Evolutionary conservation across 2,888 invertebrate species (phyloP).

Genomic region (Aphodius granarius): DNA sequence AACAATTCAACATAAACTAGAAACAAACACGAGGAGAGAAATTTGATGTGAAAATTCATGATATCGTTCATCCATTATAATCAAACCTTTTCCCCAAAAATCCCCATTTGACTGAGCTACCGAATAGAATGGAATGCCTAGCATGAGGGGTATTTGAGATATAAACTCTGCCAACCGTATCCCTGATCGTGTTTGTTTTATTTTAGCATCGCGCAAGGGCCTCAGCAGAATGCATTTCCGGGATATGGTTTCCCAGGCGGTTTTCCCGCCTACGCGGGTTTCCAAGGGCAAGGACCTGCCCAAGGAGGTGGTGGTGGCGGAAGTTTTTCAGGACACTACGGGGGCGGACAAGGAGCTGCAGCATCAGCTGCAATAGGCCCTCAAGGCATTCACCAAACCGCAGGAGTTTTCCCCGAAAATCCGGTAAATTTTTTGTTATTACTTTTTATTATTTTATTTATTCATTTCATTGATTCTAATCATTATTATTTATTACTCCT

Average conservation of each 20-base stretch:
- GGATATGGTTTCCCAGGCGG: slow-evolving; percentile 32
- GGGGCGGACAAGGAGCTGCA: slow-evolving; percentile 51
- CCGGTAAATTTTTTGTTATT: slow-evolving; percentile 63
- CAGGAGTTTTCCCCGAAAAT: slow-evolving; percentile 62
- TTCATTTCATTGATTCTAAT: too few species aligned
- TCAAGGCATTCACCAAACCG: slow-evolving; percentile 60
- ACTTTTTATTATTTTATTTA: not conserved
- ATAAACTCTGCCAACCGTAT: too few species aligned
- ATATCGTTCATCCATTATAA: too few species aligned
- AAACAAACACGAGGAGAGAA: too few species aligned
- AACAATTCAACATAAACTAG: too few species aligned
- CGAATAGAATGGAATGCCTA: too few species aligned
- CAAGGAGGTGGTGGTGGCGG: slow-evolving; percentile 27
- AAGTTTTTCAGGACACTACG: slow-evolving; percentile 9
- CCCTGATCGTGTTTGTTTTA: not conserved
- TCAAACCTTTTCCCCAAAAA: too few species aligned
- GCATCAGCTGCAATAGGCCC: slow-evolving; percentile 61
- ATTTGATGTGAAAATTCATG: too few species aligned
- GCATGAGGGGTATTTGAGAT: too few species aligned
- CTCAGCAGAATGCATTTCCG: slow-evolving; percentile 22
- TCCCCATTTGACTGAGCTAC: too few species aligned
- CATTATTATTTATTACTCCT: too few species aligned
- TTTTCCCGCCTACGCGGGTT: slow-evolving; percentile 24
- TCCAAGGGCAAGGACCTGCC: slow-evolving; percentile 19
- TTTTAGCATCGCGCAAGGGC: not conserved